Conservation (phyloP, 2,797 vertebrate genomes). For the Lepilemur ruficaudatus region DNA sequence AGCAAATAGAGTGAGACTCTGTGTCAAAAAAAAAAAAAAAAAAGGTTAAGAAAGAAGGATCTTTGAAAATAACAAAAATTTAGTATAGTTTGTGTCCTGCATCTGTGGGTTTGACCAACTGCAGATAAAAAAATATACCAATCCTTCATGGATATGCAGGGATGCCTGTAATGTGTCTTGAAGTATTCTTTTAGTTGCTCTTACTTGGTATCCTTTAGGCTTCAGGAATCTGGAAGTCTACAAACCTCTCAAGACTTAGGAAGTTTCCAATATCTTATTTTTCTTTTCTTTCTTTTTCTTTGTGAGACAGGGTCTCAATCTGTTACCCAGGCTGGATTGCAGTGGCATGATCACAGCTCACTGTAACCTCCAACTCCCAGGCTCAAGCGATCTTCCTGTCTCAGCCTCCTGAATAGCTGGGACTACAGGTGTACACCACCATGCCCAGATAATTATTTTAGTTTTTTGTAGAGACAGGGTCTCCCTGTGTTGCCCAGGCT, state of each 20-base stretch:
- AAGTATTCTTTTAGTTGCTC: background rate
- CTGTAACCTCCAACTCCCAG: background rate
- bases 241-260: background rate
- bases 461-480: background rate
- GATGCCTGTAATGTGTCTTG: background rate
- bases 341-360: background rate
- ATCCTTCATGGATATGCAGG: background rate
- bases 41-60: background rate
- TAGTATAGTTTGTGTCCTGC: background rate
- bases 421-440: background rate
- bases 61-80: background rate
- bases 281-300: background rate
- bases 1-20: too few relatives aligned
- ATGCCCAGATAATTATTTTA: background rate
- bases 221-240: background rate
- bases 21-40: too few relatives aligned
- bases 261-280: background rate
- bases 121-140: background rate
- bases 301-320: background rate
- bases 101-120: background rate
- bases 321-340: background rate
- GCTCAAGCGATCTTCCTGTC: background rate
- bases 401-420: background rate
- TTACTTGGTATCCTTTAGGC: background rate
- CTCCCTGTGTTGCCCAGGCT: background rate